A percentile compares a stretch with the other conserved stretches of the same genome.
Conservation (phyloP, 2,888 invertebrate genomes). For the Mylabris sibirica region DNA sequence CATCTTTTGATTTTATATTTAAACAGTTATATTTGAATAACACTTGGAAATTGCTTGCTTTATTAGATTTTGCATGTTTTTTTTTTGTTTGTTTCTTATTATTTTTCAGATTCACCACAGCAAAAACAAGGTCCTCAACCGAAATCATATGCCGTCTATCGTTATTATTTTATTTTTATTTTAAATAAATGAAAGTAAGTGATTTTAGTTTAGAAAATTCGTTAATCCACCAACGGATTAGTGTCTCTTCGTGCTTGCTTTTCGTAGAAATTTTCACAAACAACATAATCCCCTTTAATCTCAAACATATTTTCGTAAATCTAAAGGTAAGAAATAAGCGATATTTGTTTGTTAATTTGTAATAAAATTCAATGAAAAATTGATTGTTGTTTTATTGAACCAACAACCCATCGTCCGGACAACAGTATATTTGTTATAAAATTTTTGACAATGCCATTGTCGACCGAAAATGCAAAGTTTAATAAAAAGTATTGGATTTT, state of each 20-base stretch:
- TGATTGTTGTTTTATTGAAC: background rate
- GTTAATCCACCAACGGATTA: background rate
- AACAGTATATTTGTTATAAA: background rate
- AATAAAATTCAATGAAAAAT: background rate
- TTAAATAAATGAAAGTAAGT: background rate
- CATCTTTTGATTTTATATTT: slow-evolving; percentile 22
- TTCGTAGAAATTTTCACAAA: background rate
- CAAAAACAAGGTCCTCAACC: background rate
- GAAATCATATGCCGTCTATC: background rate
- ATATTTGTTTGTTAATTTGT: background rate
- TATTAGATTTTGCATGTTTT: slow-evolving; percentile 33
- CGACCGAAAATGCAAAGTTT: background rate
- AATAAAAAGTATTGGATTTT: slow-evolving; percentile 6
- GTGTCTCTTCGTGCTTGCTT: background rate
- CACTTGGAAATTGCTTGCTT: slow-evolving; percentile 38
- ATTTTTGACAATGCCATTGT: slow-evolving; percentile 1
- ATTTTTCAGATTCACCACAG: slow-evolving; percentile 29
- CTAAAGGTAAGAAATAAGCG: slow-evolving; percentile 2
- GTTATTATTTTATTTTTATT: background rate
- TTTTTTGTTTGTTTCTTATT: slow-evolving; percentile 22
- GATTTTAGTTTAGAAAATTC: background rate
- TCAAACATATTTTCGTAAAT: background rate
- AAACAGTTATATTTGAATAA: slow-evolving; percentile 17
- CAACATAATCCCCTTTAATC: background rate
- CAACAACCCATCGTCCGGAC: background rate